Conservation (phyloP, 2,113 vertebrate species). For the Rhinoptilus africanus region DNA sequence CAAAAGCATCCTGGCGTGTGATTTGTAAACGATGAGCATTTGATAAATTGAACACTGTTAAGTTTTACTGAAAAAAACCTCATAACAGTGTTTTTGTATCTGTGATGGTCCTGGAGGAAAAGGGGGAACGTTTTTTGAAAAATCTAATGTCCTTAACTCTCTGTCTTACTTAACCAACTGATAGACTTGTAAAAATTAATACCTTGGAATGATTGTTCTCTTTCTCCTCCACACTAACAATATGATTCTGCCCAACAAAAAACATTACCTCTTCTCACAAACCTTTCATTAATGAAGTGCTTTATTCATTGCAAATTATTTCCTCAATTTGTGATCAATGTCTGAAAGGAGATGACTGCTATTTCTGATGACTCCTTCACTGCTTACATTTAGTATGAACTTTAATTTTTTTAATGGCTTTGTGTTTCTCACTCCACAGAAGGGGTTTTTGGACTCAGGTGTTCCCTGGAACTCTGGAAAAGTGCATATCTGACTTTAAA, state of each 20-base stretch:
- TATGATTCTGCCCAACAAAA: background rate
- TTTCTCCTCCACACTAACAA: background rate
- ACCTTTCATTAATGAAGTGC: background rate
- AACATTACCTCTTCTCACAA: background rate
- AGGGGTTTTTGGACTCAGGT: background rate
- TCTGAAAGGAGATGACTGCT: background rate
- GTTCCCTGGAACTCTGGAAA: background rate
- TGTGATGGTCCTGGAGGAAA: background rate
- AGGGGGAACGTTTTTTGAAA: accelerated
- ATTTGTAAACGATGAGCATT: background rate
- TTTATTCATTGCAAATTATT: background rate
- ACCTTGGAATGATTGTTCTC: background rate
- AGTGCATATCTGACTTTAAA: background rate
- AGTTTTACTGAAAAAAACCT: background rate
- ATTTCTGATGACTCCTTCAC: background rate
- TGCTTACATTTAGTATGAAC: background rate
- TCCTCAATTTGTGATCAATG: background rate
- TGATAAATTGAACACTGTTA: background rate
- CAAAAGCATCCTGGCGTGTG: background rate
- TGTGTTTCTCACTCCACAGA: background rate
- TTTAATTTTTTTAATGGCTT: background rate
- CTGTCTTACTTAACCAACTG: background rate
- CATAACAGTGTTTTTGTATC: accelerated
- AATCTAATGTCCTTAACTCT: background rate
- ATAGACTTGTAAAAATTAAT: background rate